phyloP scores from a whole-genome alignment of 2,113 vertebrate genomes.

The Cyanoderma ruficeps region DNA sequence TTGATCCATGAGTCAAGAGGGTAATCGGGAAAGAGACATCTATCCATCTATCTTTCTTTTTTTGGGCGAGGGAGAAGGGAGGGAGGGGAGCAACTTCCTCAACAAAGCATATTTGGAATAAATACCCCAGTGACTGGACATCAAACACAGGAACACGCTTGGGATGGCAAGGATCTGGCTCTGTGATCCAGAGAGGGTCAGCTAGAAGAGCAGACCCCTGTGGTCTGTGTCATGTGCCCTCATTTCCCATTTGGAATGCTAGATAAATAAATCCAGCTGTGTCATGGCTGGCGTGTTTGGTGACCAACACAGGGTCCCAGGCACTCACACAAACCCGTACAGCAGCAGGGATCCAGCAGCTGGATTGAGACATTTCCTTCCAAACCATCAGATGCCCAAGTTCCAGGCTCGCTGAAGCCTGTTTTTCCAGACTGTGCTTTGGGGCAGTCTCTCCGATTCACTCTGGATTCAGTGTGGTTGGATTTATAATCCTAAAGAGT shows the following conservation, averaged over 20 bases:
- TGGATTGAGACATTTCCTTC: conserved; percentile 7
- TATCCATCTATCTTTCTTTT: not conserved
- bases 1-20: conserved; percentile 50
- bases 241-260: not conserved
- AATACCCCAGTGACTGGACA: conserved; percentile 26
- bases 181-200: not conserved
- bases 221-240: not conserved
- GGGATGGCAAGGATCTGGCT: conserved; percentile 24
- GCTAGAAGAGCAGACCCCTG: not conserved
- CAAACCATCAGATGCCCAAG: not conserved
- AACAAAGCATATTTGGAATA: not conserved
- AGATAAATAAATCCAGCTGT: not conserved
- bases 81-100: not conserved
- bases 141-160: not conserved
- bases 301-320: not conserved
- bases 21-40: not conserved
- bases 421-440: not conserved
- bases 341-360: not conserved
- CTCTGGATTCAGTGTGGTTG: conserved; percentile 1
- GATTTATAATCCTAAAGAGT: conserved; percentile 34
- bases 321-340: not conserved
- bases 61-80: not conserved
- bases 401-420: not conserved
- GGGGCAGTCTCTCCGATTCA: not conserved
- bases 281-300: not conserved